phyloP scores from a whole-genome alignment of 1,140 invertebrate species.

The Cydia pomonella region DNA sequence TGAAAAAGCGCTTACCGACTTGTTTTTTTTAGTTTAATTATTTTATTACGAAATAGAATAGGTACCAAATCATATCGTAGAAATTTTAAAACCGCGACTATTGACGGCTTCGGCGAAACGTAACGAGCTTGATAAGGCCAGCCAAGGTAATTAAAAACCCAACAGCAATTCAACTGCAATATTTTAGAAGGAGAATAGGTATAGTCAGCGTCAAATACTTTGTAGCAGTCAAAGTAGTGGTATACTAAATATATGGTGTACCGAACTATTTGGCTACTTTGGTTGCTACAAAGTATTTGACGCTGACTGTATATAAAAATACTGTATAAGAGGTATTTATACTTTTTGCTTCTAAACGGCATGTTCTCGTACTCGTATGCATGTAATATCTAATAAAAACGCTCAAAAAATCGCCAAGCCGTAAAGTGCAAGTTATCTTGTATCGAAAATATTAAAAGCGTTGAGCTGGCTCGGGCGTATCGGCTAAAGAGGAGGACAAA shows the following conservation, averaged over 20 bases:
- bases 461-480: slow-evolving; percentile 44
- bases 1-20: too few species aligned
- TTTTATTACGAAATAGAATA: too few species aligned
- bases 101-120: background rate
- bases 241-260: too few species aligned
- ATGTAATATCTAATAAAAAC: slow-evolving; percentile 22
- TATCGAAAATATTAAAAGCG: slow-evolving; percentile 35
- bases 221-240: too few species aligned
- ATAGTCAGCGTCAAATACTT: too few species aligned
- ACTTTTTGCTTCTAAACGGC: too few species aligned
- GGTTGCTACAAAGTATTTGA: too few species aligned
- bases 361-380: background rate
- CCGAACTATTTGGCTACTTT: too few species aligned
- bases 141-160: background rate
- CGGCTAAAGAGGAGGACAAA: slow-evolving; percentile 60
- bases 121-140: background rate
- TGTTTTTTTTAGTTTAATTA: too few species aligned
- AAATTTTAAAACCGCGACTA: background rate
- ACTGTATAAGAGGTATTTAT: too few species aligned
- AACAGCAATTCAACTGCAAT: background rate
- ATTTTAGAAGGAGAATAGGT: too few species aligned
- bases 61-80: background rate
- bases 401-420: background rate
- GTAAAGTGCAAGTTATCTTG: slow-evolving; percentile 31
- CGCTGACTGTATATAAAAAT: too few species aligned